Percentiles rank a stretch among this genome's conserved stretches.
Evolutionary conservation across 2,113 vertebrate species (phyloP).

Genomic region (Solea solea): DNA sequence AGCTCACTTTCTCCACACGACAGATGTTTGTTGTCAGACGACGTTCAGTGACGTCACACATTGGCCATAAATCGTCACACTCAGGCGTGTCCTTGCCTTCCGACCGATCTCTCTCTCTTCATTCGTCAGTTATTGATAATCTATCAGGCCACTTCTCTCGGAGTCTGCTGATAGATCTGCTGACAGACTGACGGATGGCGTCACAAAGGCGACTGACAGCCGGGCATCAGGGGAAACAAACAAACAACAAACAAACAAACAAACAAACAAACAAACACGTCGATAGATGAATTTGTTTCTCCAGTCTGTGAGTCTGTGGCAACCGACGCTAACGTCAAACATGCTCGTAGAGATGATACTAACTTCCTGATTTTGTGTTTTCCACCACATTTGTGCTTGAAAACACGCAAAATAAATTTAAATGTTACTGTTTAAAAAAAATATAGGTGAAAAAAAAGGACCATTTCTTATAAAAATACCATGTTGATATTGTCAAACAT

Average conservation of each 20-base stretch:
- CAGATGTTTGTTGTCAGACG: neutral
- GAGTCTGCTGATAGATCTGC: neutral
- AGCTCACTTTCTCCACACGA: neutral
- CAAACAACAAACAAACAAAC: neutral
- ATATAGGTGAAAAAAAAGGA: too few relatives aligned
- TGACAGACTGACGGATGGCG: constrained; percentile 15
- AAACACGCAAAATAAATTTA: too few relatives aligned
- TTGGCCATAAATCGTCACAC: constrained; percentile 21
- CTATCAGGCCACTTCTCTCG: constrained; percentile 26
- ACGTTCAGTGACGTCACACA: constrained; percentile 2
- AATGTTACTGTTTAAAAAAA: too few relatives aligned
- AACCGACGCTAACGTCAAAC: too few relatives aligned
- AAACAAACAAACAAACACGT: neutral
- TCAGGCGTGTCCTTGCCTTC: neutral
- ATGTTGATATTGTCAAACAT: too few relatives aligned
- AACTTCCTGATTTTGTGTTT: too few relatives aligned
- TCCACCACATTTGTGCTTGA: too few relatives aligned
- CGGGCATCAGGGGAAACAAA: neutral
- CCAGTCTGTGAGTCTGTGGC: too few relatives aligned
- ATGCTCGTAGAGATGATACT: too few relatives aligned
- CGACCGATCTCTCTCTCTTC: constrained; percentile 6
- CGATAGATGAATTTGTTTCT: neutral
- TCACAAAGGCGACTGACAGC: constrained; percentile 19
- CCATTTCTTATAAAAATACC: too few relatives aligned
- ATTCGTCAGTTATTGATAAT: constrained; percentile 43